Conservation (phyloP, 2,113 vertebrate species). For the Clarias batrachus region DNA sequence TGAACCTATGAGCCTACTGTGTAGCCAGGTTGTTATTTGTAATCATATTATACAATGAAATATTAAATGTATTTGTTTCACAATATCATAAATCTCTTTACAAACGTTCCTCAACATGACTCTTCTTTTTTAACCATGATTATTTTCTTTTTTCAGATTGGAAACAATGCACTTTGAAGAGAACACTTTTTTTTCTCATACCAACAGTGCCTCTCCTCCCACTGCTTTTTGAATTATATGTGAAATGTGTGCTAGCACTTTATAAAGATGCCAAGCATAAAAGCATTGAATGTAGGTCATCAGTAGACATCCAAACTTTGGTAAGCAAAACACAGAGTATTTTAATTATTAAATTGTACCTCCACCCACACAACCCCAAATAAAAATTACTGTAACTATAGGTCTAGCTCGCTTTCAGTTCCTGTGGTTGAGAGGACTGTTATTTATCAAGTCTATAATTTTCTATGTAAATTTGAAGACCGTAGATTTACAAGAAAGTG, state of each 20-base stretch:
- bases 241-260: neutral
- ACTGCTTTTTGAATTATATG: neutral
- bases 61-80: neutral
- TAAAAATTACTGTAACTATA: no score
- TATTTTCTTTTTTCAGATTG: no score
- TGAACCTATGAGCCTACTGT: no score
- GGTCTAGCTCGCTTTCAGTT: no score
- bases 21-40: neutral
- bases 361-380: no score
- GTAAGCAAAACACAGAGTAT: neutral
- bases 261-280: neutral
- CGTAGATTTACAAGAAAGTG: no score
- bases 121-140: neutral
- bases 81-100: neutral
- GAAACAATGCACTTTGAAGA: neutral
- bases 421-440: no score
- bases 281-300: neutral
- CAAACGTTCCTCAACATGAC: neutral
- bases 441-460: no score
- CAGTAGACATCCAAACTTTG: no score
- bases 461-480: no score
- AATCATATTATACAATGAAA: neutral
- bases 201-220: neutral
- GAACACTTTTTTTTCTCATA: neutral
- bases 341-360: neutral